Conservation (phyloP, 2,888 invertebrate species). For the Eilema sororculum region DNA sequence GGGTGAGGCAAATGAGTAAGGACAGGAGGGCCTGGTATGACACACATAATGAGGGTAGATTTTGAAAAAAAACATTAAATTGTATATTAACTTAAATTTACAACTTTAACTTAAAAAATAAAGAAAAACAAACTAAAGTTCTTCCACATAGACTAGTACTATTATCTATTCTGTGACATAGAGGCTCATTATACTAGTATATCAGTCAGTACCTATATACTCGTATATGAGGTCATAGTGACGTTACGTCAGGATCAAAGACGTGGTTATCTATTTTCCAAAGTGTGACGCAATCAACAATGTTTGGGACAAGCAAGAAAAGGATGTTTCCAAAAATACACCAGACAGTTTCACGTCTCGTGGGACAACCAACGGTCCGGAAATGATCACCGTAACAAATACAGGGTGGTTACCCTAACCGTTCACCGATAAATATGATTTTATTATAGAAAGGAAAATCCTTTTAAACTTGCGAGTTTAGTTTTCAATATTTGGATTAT, state of each 20-base stretch:
- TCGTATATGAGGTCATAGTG: slow-evolving; percentile 11
- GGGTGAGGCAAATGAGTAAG: background rate
- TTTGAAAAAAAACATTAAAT: no score
- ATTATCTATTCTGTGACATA: no score
- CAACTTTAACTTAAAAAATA: no score
- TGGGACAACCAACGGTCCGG: slow-evolving; percentile 49
- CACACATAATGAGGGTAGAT: no score
- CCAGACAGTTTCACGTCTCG: slow-evolving; percentile 52
- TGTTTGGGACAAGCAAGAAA: slow-evolving; percentile 32
- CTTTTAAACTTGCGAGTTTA: slow-evolving; percentile 17
- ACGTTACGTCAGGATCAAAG: slow-evolving; percentile 27
- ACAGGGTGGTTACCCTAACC: slow-evolving; percentile 34
- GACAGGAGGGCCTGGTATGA: no score
- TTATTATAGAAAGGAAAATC: slow-evolving; percentile 24
- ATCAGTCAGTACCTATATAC: no score
- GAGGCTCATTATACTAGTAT: background rate
- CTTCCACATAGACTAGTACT: no score
- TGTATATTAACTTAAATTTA: no score
- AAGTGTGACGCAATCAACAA: slow-evolving; percentile 38
- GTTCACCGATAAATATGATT: slow-evolving; percentile 23
- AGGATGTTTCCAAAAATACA: slow-evolving; percentile 40
- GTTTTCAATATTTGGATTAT: slow-evolving; percentile 31
- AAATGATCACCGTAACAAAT: slow-evolving; percentile 40
- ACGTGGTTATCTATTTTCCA: slow-evolving; percentile 23
- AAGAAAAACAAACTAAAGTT: no score